Evolutionary conservation across 2,888 invertebrate genomes (phyloP).

Genomic region (Pachycephus smyrnensis): DNA sequence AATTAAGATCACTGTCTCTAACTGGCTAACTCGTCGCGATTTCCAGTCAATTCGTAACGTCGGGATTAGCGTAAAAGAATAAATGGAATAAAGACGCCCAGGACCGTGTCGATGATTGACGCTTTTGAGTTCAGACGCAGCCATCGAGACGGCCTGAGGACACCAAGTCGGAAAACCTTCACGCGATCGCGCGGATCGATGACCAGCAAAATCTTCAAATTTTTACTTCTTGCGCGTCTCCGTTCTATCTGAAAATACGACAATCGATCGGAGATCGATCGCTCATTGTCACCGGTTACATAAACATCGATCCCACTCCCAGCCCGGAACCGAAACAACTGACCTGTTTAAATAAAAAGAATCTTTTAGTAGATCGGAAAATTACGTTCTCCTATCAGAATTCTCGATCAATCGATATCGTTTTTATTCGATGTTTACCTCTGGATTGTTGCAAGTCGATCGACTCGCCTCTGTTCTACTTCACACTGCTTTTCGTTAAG

Average conservation of each 20-base stretch:
- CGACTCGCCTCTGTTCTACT: background rate
- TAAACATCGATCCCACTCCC: background rate
- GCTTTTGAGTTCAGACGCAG: constrained; percentile 1
- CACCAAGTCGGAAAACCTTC: constrained; percentile 1
- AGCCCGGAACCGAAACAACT: background rate
- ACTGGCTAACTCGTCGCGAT: background rate
- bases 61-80: background rate
- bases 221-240: constrained; percentile 4
- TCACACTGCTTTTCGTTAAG: background rate
- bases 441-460: background rate
- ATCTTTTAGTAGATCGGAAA: background rate
- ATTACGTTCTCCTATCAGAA: no score
- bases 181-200: constrained; percentile 1
- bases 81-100: background rate
- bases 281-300: background rate
- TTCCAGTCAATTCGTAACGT: background rate
- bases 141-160: constrained; percentile 1
- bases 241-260: background rate
- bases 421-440: background rate
- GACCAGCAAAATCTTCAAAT: background rate
- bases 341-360: background rate
- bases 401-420: no score
- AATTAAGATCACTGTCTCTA: background rate
- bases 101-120: constrained; percentile 1
- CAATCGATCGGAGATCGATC: background rate